Evolutionary conservation across 2,888 invertebrate genomes (phyloP), one percentile per base, ranked within the genome.

Genomic region (Temnothorax rugatulus): DNA sequence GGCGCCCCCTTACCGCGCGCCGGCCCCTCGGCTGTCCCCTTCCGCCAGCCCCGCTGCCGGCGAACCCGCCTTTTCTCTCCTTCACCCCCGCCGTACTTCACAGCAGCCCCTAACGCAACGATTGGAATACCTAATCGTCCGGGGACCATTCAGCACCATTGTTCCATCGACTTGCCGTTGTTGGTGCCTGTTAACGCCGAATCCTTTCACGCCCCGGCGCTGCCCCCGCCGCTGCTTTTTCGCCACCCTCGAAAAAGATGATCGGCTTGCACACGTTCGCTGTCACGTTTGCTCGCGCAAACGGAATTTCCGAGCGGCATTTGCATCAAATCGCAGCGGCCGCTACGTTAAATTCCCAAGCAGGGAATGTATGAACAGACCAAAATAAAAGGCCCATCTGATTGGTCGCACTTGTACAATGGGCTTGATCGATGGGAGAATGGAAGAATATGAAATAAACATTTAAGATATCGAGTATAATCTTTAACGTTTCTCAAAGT

Each of bases 51-150:
- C 71, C 47, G 34, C 50, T 47, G 71, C 71, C 34, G 79, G 11
- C 57, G 52, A 59, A 59, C 69, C 57, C 79, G 68, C 86, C 86
- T 86, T 81, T 81, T 71, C 79, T 71, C 71, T 81, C 79, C 90
- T 85, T 88, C 89, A 82, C 81, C 79, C 86, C 86, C 83, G 86
- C 84, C 76, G 87, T 89, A 90, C 92, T 92, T 89, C 88, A 92
- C 91, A 87, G 89, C 88, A 85, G 90, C 90, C 92, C 91, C 90
- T 90, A 89, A 91, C 92, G 92, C 91, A 91, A 91, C 92, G 92
- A 93, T 94, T 93, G 93, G 94, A 95, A 95, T 95, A 94, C 94
- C 92, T 93, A 94, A 94, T 94, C 92, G 92, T 88, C 90, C 92
- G 88, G 91, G 92, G 92, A 94, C 92, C 92, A 92, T 93, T 93